These are phyloP conservation scores for Harpalus rufipes DNA, from an alignment of 2,888 invertebrate genomes.

Conservation along the genomic window DNA sequence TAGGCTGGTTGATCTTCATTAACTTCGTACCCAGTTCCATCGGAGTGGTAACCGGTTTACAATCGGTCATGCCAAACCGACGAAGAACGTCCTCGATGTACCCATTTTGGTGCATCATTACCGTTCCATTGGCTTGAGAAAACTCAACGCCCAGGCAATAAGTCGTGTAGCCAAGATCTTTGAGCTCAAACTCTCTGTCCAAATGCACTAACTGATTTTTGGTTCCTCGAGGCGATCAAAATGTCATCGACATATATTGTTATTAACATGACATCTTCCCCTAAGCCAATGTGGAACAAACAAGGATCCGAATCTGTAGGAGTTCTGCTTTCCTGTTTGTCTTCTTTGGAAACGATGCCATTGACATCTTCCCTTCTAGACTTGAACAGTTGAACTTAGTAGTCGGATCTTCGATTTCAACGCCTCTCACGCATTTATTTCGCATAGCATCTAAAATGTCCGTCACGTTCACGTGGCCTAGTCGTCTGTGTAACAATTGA, in stretches of 20 bases:
- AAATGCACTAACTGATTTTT: neutral
- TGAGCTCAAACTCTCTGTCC: neutral
- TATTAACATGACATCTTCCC: slow-evolving; percentile 18
- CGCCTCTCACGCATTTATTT: too few relatives aligned
- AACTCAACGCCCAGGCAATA: neutral
- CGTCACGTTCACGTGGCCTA: too few relatives aligned
- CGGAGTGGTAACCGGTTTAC: neutral
- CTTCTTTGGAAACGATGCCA: too few relatives aligned
- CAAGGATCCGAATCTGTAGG: slow-evolving; percentile 39
- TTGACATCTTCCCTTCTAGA: too few relatives aligned
- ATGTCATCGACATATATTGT: slow-evolving; percentile 68
- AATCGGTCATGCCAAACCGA: slow-evolving; percentile 57
- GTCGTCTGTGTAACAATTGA: too few relatives aligned
- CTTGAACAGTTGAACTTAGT: too few relatives aligned
- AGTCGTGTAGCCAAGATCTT: neutral
- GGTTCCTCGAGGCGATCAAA: slow-evolving; percentile 66
- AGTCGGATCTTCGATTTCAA: too few relatives aligned
- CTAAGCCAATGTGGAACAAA: neutral
- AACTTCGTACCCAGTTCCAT: neutral
- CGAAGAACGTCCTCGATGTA: slow-evolving; percentile 40
- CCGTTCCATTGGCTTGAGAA: neutral
- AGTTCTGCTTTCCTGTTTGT: too few relatives aligned
- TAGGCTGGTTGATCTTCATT: neutral
- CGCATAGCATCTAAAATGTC: too few relatives aligned
- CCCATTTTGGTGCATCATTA: slow-evolving; percentile 5